Percentiles rank a stretch among this genome's conserved stretches.
Evolutionary conservation across 2,113 vertebrate species (phyloP).

Genomic region (Miniopterus natalensis): DNA sequence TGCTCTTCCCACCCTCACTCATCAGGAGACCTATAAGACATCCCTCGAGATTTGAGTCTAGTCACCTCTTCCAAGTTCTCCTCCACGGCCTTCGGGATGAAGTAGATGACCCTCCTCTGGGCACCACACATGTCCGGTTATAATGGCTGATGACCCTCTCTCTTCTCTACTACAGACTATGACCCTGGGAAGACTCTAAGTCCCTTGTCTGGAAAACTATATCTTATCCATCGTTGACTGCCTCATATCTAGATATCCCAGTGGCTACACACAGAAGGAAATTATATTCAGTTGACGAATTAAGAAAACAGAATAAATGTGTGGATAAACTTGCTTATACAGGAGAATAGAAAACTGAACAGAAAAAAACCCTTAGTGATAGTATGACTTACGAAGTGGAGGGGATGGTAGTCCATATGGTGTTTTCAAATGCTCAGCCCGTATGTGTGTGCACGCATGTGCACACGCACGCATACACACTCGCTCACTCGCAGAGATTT

Average conservation of each 20-base stretch:
- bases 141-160: not conserved
- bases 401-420: not conserved
- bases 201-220: not conserved
- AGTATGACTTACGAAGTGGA: not conserved
- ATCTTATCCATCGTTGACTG: not conserved
- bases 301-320: not conserved
- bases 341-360: slow-evolving; percentile 19
- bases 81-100: not conserved
- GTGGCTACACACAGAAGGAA: not conserved
- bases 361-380: slow-evolving; percentile 4
- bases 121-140: not conserved
- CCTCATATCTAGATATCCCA: not conserved
- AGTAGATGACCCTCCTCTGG: not conserved
- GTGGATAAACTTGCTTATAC: not conserved
- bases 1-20: not conserved
- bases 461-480: not conserved
- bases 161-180: not conserved
- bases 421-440: slow-evolving; percentile 36
- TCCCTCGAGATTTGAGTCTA: not conserved
- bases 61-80: not conserved
- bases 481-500: not conserved
- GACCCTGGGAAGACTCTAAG: not conserved
- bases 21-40: not conserved
- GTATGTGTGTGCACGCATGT: not conserved
- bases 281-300: not conserved